Evolutionary conservation across 37 sponge, comb jelly and placozoan genomes (phyloP).

Genomic region (Beroe forskalii): DNA sequence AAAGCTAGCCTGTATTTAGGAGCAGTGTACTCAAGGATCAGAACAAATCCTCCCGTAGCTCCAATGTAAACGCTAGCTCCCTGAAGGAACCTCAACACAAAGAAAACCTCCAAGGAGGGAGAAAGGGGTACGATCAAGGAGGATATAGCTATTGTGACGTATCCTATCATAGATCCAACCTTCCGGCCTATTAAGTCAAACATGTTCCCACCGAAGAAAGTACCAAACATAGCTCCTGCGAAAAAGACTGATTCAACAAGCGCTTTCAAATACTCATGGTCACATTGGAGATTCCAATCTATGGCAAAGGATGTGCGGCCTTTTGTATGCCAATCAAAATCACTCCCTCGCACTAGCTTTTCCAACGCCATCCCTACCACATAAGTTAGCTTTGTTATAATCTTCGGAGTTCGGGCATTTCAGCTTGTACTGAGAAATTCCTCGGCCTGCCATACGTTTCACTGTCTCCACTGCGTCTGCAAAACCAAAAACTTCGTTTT

Average conservation of each 20-base stretch:
- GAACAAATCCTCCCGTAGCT: not conserved
- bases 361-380: not conserved
- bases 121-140: not conserved
- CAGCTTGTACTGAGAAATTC: not conserved
- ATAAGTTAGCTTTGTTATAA: not conserved
- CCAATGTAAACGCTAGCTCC: constrained; percentile 18
- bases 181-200: not conserved
- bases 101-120: not conserved
- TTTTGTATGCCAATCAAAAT: not conserved
- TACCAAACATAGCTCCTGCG: not conserved
- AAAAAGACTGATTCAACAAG: not conserved
- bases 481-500: not conserved
- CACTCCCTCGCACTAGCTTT: not conserved
- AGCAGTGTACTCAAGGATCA: constrained; percentile 36
- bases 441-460: too few relatives aligned
- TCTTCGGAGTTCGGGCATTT: not conserved
- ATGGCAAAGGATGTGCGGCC: not conserved
- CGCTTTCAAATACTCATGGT: not conserved
- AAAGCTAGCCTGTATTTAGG: not conserved
- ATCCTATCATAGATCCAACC: not conserved
- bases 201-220: not conserved
- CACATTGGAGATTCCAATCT: not conserved
- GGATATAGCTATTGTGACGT: not conserved
- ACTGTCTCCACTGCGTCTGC: too few relatives aligned
- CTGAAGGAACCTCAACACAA: not conserved